Base-by-base conservation (phyloP, 2,888 invertebrate species). In the Phyllotreta cruciferae region DNA sequence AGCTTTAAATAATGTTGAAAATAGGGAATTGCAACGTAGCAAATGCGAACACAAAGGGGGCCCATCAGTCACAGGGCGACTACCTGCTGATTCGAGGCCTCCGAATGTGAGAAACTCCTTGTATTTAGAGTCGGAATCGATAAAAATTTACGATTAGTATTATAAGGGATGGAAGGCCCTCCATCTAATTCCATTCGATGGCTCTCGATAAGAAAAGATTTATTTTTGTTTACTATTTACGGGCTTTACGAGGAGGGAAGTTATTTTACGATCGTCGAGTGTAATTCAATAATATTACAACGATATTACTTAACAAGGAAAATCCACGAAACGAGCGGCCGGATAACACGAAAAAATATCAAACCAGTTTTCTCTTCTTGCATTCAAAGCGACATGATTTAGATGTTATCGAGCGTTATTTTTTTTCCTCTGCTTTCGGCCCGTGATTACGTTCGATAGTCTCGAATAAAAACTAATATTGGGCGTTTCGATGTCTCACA, bases 381-480 rank as follows among this genome's bases (percentile, higher is more conserved):
- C 24, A 24, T 24, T 24, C 24, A 24, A 24, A 24, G 52, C 52
- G 60, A 38, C 60, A 61, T 66, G 66, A 66, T 66, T 66, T 66
- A 66, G 66, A 66, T 63, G 66, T 66, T 66, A 66, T 66, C 66
- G 56, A 56, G 34, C 53, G 39, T 11, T 60, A 52, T 56, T 60
- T 66, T 60, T 61, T 24, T 24, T 24, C n/a, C 24, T 24, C 24
- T 24, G 2, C 24, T 24, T 24, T 24, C 24, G 24, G 24, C 60
- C 60, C 56, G 54, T 66, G 66, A 66, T 66, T 66, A 63, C 63
- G 66, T 66, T 63, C 62, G 63, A 66, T 66, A 63, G 63, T 60
- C 63, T 63, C 62, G 62, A 66, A 63, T 63, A 62, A 63, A 62
- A 66, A 66, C 66, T 62, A 66, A 60, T 62, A 66, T 66, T 63